Evolutionary conservation across 2,888 invertebrate genomes (phyloP), one percentile per base, ranked within the genome.

Genomic region (Helobdella robusta): DNA sequence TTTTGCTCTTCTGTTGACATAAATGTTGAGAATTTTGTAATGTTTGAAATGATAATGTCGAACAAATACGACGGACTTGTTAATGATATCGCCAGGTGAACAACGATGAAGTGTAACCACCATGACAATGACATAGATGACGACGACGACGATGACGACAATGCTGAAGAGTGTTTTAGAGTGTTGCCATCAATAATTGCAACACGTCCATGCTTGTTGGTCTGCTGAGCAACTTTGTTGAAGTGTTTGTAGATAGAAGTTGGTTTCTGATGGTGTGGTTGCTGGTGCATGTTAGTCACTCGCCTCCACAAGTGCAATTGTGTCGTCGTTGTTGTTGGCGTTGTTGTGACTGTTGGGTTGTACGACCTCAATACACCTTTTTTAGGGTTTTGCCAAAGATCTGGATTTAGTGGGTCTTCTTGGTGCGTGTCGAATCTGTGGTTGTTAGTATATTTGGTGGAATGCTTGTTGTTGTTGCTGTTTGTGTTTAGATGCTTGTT

Each of bases 391-490:
- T 56, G 56, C 56, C 56, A 56, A 11, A 30, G 56, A 6, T 56
- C 56, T 20, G 28, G 25, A 15, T 56, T 32, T 28, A 30, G 32
- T 28, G 32, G 28, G 1, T 56, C 56, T 25, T 48, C 48, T 20
- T 56, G 56, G 32, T 56, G 56, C 1, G 56, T 56, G 56, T 28
- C 56, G 32, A 30, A 56, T 32, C 32, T 56, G 56, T 30, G 30
- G 48, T 25, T 48, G 48, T 48, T 48, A 32, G 28, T 56, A 32
- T 30, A 30, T 11, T 30, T 56, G 32, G n/a, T n/a, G n/a, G n/a
- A n/a, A n/a, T 56, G 32, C 56, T 56, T 56, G 56, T 30, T 32
- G 48, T 25, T 48, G 48, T 48, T 48, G 56, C 32, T 56, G 56
- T 30, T 56, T 11, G n/a, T 56, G 32, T 56, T 30, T 5, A 30